phyloP scores from a whole-genome alignment of 2,113 vertebrate species.

The Tyrannus savana region DNA sequence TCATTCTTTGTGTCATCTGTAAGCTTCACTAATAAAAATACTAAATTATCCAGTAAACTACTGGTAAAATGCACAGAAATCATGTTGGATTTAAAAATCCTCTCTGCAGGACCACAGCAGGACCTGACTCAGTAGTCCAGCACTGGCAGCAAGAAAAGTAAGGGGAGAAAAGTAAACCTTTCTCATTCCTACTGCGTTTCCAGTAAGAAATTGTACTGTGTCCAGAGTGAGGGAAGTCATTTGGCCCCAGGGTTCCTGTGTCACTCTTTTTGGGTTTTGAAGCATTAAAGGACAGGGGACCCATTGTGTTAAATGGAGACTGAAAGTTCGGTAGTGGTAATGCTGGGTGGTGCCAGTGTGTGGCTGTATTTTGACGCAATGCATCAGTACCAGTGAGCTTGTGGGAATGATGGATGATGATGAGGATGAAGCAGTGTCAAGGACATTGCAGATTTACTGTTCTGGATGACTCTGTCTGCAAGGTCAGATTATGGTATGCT shows the following conservation, averaged over 20 bases:
- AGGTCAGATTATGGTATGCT: not conserved
- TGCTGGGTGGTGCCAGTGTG: fast-evolving
- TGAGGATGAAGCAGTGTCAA: not conserved
- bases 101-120: not conserved
- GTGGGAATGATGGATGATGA: not conserved
- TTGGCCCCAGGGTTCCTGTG: not conserved
- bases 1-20: not conserved
- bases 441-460: not conserved
- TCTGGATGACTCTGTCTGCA: not conserved
- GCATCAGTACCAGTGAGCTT: not conserved
- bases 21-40: not conserved
- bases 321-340: not conserved
- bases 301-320: not conserved
- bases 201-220: not conserved
- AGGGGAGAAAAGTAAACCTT: not conserved
- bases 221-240: not conserved
- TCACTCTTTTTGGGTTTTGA: not conserved
- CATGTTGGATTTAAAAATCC: fast-evolving
- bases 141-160: not conserved
- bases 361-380: not conserved
- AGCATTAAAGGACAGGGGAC: not conserved
- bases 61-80: not conserved
- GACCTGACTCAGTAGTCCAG: not conserved
- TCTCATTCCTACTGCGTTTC: not conserved
- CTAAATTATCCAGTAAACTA: not conserved